phyloP scores from a whole-genome alignment of 2,888 invertebrate genomes.

The Ariolimax columbianus region DNA sequence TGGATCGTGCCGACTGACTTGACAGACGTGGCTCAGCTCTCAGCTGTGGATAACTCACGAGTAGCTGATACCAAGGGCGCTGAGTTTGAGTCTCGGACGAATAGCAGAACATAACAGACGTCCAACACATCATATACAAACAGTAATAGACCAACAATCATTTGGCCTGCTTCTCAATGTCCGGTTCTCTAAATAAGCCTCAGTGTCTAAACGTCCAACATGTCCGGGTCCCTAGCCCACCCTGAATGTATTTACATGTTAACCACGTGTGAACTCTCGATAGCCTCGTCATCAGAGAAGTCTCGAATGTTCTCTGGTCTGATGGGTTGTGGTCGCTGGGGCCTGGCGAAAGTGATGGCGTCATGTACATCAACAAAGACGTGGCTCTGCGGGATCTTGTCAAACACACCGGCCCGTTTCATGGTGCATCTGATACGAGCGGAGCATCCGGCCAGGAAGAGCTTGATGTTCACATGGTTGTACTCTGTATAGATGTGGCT shows the following conservation, averaged over 20 bases:
- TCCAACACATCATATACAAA: background rate
- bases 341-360: conserved; percentile 66
- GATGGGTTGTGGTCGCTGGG: conserved; percentile 61
- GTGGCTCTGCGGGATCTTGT: conserved; percentile 64
- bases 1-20: too few relatives aligned
- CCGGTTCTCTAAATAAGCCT: too few relatives aligned
- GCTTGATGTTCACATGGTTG: conserved; percentile 69
- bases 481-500: conserved; percentile 69
- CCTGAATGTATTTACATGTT: conserved; percentile 27
- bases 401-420: conserved; percentile 66
- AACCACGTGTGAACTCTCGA: conserved; percentile 67
- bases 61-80: too few relatives aligned
- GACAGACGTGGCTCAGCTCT: too few relatives aligned
- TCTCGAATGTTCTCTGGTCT: conserved; percentile 61
- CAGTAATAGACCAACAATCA: background rate
- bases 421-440: conserved; percentile 65
- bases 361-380: conserved; percentile 67
- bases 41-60: too few relatives aligned
- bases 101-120: too few relatives aligned
- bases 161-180: too few relatives aligned
- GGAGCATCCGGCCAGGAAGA: conserved; percentile 66
- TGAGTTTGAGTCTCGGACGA: too few relatives aligned
- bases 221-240: too few relatives aligned
- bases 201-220: too few relatives aligned
- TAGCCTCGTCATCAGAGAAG: conserved; percentile 70